Percentiles rank a stretch among this genome's conserved stretches.
Conservation (phyloP, 2,797 vertebrate species). For the Neosilurus mollespiculum region DNA sequence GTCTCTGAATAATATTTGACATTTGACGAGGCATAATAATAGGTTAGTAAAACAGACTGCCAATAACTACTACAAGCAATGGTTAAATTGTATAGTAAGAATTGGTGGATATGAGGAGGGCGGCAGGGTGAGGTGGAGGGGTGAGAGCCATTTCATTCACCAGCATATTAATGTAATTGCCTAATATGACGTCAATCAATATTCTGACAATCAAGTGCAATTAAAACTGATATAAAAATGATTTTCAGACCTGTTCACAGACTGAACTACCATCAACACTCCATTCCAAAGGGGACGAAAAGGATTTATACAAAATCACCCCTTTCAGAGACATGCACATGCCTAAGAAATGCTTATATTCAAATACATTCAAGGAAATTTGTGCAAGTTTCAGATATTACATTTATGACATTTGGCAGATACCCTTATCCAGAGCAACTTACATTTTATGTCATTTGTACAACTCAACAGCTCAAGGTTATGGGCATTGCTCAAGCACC, state of each 20-base stretch:
- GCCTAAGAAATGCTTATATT: not conserved
- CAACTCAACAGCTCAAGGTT: too few species aligned
- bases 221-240: not conserved
- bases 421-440: too few species aligned
- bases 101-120: not conserved
- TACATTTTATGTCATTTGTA: too few species aligned
- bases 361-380: not conserved
- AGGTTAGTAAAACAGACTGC: not conserved
- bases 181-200: slow-evolving; percentile 4
- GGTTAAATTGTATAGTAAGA: not conserved
- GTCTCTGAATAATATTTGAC: slow-evolving; percentile 2
- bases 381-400: not conserved
- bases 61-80: slow-evolving; percentile 3
- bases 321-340: not conserved
- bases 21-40: not conserved
- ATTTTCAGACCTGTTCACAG: not conserved
- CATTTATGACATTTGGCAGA: not conserved
- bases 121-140: not conserved
- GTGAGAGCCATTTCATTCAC: not conserved
- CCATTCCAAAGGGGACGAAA: too few species aligned
- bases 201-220: not conserved
- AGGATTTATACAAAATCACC: not conserved
- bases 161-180: not conserved
- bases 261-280: not conserved
- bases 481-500: too few species aligned